A percentile compares a stretch with the other conserved stretches of the same genome.
Conservation (phyloP, 53 echinoderm and acorn worm genomes). For the Hippasteria phrygiana region DNA sequence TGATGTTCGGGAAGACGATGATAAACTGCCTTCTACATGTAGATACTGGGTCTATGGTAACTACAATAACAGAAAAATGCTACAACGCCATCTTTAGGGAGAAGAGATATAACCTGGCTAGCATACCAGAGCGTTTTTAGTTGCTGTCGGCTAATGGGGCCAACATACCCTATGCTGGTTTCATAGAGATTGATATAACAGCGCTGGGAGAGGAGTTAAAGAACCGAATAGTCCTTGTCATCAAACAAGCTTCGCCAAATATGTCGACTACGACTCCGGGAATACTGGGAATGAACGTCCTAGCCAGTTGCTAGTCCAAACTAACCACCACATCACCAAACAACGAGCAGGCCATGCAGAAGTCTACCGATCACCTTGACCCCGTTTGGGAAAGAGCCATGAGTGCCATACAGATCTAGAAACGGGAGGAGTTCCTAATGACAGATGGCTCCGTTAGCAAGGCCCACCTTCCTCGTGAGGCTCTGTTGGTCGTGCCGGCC, state of each 20-base stretch:
- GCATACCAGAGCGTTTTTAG: constrained; percentile 3
- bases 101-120: neutral
- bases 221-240: neutral
- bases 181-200: neutral
- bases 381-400: constrained; percentile 21
- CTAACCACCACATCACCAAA: too few species aligned
- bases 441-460: neutral
- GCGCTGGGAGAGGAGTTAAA: neutral
- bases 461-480: neutral
- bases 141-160: neutral
- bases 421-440: neutral
- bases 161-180: constrained; percentile 13
- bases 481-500: neutral
- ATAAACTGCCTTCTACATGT: neutral
- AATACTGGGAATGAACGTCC: neutral
- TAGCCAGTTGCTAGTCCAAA: neutral
- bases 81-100: neutral
- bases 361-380: neutral
- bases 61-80: neutral
- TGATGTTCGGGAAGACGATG: neutral
- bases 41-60: constrained; percentile 9
- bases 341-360: neutral
- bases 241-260: neutral
- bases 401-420: neutral
- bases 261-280: neutral